Conservation (phyloP, 2,888 invertebrate genomes). For the Hypomecis punctinalis region DNA sequence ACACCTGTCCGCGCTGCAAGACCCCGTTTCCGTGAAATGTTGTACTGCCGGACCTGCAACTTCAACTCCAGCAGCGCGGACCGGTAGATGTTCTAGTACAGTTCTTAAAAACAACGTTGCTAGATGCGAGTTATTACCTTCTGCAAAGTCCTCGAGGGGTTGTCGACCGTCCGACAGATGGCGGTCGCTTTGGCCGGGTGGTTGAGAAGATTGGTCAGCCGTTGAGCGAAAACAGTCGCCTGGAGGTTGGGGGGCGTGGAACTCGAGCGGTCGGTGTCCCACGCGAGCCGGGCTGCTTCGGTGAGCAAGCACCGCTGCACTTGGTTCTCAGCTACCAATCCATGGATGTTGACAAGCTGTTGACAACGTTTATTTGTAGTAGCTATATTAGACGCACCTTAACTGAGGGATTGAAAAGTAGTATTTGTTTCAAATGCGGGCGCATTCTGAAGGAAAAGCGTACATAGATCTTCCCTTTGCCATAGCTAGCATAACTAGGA, state of each 20-base stretch:
- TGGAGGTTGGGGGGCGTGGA: conserved; percentile 88
- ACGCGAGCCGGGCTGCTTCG: conserved; percentile 91
- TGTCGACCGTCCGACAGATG: conserved; percentile 95
- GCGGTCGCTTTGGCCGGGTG: conserved; percentile 95
- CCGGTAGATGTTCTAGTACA: neutral
- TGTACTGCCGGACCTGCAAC: no score
- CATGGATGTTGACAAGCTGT: conserved; percentile 95
- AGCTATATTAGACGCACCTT: no score
- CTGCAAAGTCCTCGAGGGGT: conserved; percentile 90
- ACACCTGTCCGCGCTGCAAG: no score
- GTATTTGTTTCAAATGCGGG: neutral
- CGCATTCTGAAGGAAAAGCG: neutral
- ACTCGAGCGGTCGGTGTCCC: conserved; percentile 86
- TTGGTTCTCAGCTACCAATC: conserved; percentile 98
- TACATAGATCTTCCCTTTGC: neutral
- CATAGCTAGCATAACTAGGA: no score
- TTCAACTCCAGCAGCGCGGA: no score
- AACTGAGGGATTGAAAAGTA: neutral
- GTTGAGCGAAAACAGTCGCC: conserved; percentile 85
- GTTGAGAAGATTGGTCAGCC: conserved; percentile 89
- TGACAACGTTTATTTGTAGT: conserved; percentile 10
- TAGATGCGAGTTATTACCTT: conserved; percentile 70
- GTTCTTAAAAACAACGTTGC: neutral
- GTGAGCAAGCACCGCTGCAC: conserved; percentile 96
- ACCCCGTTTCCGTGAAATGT: no score